Evolutionary conservation across 1,140 invertebrate genomes (phyloP).

Genomic region (Rhopalosiphum padi): DNA sequence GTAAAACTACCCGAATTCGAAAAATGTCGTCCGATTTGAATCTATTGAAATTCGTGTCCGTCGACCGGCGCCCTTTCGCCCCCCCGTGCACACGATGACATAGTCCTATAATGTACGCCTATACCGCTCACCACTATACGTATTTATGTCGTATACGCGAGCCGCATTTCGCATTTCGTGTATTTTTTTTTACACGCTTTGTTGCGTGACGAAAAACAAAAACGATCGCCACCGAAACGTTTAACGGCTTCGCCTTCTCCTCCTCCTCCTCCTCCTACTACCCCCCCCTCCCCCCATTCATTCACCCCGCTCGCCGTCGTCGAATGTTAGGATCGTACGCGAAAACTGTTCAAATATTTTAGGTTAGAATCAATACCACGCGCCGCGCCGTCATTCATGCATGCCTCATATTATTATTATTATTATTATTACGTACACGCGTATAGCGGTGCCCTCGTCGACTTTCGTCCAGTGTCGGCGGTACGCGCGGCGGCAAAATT

Average conservation of each 20-base stretch:
- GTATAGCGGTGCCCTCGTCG: background rate
- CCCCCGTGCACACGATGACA: background rate
- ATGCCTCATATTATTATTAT: background rate
- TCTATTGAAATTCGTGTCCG: background rate
- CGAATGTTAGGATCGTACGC: background rate
- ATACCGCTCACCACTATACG: background rate
- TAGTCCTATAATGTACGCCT: background rate
- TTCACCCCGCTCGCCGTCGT: background rate
- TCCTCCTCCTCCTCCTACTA: background rate
- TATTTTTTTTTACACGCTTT: background rate
- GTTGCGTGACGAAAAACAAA: constrained; percentile 25
- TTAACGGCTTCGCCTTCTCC: background rate
- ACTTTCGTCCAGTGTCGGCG: background rate
- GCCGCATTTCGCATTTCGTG: background rate
- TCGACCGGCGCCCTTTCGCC: background rate
- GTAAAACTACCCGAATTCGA: background rate
- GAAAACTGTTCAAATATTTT: constrained; percentile 37
- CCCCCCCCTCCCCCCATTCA: too few species aligned
- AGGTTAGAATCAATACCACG: constrained; percentile 41
- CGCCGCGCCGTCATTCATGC: background rate
- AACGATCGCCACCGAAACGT: background rate
- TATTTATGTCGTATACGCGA: background rate
- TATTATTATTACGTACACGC: too few species aligned
- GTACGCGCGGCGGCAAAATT: background rate
- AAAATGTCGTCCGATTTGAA: background rate